Evolutionary conservation across 2,888 invertebrate species (phyloP), one percentile per base, ranked within the genome.

Genomic region (Drosophila birchii): DNA sequence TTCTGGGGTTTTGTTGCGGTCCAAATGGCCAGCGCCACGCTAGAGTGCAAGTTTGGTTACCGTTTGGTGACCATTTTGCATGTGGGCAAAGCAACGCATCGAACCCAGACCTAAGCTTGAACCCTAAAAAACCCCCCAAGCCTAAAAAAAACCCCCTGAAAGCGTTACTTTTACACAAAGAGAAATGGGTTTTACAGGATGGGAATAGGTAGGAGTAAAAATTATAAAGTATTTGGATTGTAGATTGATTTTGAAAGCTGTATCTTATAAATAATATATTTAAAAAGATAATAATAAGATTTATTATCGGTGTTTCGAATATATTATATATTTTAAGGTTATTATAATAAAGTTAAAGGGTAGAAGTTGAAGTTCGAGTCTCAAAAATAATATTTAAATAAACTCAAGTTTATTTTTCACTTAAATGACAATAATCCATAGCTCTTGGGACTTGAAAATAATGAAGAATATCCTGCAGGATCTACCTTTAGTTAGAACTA

Each of bases 1-100:
- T 18, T 43, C 36, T 64, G 49, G 20, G 43, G 39, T 49, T 59
- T 60, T 64, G 69, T 74, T 72, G 73, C 60, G 74, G 57, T 74
- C 74, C 73, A 74, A 72, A 74, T 73, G 73, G 72, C 16, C 61
- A 72, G 43, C 38, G 61, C 74, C 44, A 74, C 67, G 75, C 32
- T 75, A 67, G 67, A 74, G 57, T 75, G 75, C 75, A 75, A 62
- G 59, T 68, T 74, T 32, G 51, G 54, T 51, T 63, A 56, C 63
- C 55, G 58, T 75, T 56, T 54, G 63, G 62, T 75, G 56, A 49
- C 69, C 58, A 59, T 55, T 75, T 70, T 60, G 64, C 70, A 63
- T 66, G 58, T 63, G 62, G 57, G 29, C 56, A 23, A 29, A 29
- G 18, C 51, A 32, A 61, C 39, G 34, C 49, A 56, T 45, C 57